These are phyloP conservation scores for Timema cristinae DNA, from an alignment of 2,888 invertebrate species.

Conservation along the genomic window DNA sequence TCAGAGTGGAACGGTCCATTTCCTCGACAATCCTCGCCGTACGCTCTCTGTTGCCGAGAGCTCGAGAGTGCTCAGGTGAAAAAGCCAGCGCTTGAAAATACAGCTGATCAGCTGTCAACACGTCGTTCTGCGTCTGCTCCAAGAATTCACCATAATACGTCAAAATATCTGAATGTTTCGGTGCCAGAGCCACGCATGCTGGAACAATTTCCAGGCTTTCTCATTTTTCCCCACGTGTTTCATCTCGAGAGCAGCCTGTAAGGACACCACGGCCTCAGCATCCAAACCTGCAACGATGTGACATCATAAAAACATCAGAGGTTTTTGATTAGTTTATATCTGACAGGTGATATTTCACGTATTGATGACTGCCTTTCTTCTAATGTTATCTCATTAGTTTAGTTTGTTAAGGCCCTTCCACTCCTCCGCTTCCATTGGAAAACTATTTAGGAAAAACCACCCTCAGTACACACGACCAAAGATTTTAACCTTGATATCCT, in stretches of 20 bases:
- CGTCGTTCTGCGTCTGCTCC: slow-evolving; percentile 78
- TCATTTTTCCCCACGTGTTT: slow-evolving; percentile 74
- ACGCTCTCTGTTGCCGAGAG: slow-evolving; percentile 73
- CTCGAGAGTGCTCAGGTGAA: slow-evolving; percentile 62
- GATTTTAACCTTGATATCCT: no score
- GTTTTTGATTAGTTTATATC: background rate
- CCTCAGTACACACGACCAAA: no score
- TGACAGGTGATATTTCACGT: background rate
- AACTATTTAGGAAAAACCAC: no score
- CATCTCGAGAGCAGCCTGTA: slow-evolving; percentile 83
- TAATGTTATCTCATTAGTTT: background rate
- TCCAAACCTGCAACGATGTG: slow-evolving; percentile 15
- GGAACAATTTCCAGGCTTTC: slow-evolving; percentile 80
- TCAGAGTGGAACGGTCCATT: slow-evolving; percentile 74
- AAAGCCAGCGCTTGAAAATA: slow-evolving; percentile 81
- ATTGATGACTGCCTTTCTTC: background rate
- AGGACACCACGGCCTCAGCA: slow-evolving; percentile 76
- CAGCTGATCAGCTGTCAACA: slow-evolving; percentile 85
- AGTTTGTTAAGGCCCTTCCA: background rate
- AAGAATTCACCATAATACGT: slow-evolving; percentile 79
- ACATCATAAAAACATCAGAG: background rate
- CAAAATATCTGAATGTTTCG: slow-evolving; percentile 72
- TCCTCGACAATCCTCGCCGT: slow-evolving; percentile 87
- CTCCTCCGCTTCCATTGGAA: no score
- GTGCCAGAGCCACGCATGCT: slow-evolving; percentile 91